Base-by-base conservation (phyloP, 2,888 invertebrate genomes). In the Clunio marinus region DNA sequence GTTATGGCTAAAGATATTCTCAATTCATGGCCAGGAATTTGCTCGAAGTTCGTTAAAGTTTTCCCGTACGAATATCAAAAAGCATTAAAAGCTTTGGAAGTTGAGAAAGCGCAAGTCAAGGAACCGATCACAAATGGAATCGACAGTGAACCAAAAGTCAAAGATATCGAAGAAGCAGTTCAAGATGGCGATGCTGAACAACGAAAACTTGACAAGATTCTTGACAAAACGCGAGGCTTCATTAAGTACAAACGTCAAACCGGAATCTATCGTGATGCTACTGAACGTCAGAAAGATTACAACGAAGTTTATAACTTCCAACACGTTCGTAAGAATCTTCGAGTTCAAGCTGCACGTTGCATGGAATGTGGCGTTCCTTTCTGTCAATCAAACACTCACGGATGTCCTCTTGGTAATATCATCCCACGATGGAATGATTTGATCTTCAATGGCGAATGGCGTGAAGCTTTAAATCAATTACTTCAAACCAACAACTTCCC, bases 341-440 rank as follows among this genome's bases (percentile, higher is more conserved):
- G 89, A 62, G 85, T 89, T 8, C 96, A 96, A 77, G 95, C 96
- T 1, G 95, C 96, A 0, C 84, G 96, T 51, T 99, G 98, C 76
- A 98, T 98, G 98, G 98, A 98, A 75, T 98, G 98, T 78, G 98
- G 98, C 24, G 96, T 99, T n/a, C 96, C 96, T 7, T 96, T 96
- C 82, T 99, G 99, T 76, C 94, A 95, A 77, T 93, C 93, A 37
- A 85, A 85, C 70, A 84, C 86, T 41, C 93, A 96, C 77, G 98
- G 98, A 59, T 99, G 98, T 76, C 98, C 98, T 0, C 84, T 99
- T 41, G 97, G 97, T 32, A 99, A 99, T 79, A 95, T 99, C 73
- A 96, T 99, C 72, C 99, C 99, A 67, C 96, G 96, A 81, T 99
- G 97, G 96, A 99, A 99, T 80, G 94, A 97, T 76, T 86, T 99